Conservation (phyloP, 2,888 invertebrate genomes). For the Drosophila picticornis region DNA sequence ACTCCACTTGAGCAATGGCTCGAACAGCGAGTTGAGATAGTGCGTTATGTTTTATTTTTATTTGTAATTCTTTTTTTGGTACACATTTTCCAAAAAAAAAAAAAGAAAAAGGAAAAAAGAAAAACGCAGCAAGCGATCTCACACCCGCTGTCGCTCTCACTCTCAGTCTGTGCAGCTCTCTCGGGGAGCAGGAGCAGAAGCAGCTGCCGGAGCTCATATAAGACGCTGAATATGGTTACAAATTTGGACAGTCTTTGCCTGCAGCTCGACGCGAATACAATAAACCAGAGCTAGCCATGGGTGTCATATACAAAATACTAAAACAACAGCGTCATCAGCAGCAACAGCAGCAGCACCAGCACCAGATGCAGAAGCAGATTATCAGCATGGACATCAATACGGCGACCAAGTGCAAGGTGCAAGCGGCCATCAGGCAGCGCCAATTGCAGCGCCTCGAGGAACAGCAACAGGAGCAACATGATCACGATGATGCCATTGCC, state of each 20-base stretch:
- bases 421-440: slow-evolving; percentile 64
- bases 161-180: slow-evolving; percentile 18
- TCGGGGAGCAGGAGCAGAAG: slow-evolving; percentile 13
- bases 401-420: slow-evolving; percentile 64
- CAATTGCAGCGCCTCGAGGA: slow-evolving; percentile 29
- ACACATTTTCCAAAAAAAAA: slow-evolving; percentile 56
- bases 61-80: slow-evolving; percentile 60
- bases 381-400: slow-evolving; percentile 61
- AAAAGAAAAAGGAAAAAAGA: slow-evolving; percentile 54
- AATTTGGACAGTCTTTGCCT: slow-evolving; percentile 66
- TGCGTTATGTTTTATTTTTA: slow-evolving; percentile 75
- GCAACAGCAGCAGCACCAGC: slow-evolving; percentile 33
- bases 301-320: slow-evolving; percentile 81
- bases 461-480: slow-evolving; percentile 12
- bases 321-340: slow-evolving; percentile 70
- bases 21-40: slow-evolving; percentile 33
- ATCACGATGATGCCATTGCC: slow-evolving; percentile 41
- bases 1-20: slow-evolving; percentile 72
- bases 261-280: slow-evolving; percentile 58
- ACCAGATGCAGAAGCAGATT: slow-evolving; percentile 12
- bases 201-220: slow-evolving; percentile 47
- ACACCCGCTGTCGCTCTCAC: slow-evolving; percentile 28
- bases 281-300: slow-evolving; percentile 63
- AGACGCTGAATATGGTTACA: slow-evolving; percentile 47
- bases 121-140: slow-evolving; percentile 24